Percentiles rank a stretch among this genome's conserved stretches.
Evolutionary conservation across 1,140 invertebrate species (phyloP).

Genomic region (Bombus pascuorum): DNA sequence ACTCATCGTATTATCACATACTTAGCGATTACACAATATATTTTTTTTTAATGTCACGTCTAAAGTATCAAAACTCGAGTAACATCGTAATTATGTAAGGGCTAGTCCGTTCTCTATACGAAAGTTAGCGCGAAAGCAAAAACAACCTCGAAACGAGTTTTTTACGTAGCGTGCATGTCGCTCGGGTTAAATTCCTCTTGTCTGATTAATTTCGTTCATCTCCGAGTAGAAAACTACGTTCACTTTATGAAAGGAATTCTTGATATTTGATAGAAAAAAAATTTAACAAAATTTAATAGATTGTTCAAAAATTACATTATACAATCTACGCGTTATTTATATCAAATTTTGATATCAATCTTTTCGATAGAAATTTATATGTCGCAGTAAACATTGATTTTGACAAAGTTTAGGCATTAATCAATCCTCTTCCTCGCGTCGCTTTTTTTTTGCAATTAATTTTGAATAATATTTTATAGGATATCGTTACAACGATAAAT

Average conservation of each 20-base stretch:
- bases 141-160: neutral
- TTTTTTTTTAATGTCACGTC: neutral
- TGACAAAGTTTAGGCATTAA: neutral
- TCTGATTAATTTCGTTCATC: neutral
- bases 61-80: neutral
- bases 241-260: too few relatives aligned
- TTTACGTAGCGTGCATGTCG: neutral
- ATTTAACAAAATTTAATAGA: neutral
- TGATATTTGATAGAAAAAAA: accelerated
- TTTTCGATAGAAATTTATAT: neutral
- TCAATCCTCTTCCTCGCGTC: neutral
- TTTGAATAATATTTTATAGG: neutral
- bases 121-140: neutral
- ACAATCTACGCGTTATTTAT: neutral
- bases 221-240: neutral
- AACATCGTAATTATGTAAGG: conserved; percentile 26
- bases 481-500: neutral
- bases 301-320: neutral
- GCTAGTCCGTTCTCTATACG: neutral
- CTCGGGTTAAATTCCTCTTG: neutral
- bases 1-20: neutral
- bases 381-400: neutral
- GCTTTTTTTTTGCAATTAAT: too few relatives aligned
- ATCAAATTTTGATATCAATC: neutral
- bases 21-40: neutral